phyloP scores from a whole-genome alignment of 2,888 invertebrate genomes.

The Nomada fabriciana region DNA sequence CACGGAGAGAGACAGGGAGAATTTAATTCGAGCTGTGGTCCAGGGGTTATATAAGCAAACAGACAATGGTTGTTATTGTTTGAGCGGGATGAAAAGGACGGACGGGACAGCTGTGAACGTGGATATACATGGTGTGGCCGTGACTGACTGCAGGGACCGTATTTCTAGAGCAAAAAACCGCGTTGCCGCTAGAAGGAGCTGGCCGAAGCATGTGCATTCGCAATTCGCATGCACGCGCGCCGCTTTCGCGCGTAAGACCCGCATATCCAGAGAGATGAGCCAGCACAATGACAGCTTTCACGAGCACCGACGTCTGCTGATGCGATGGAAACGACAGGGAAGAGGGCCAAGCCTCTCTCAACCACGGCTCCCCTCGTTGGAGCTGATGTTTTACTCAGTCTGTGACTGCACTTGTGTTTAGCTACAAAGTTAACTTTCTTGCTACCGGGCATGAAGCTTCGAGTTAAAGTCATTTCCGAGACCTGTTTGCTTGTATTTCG shows the following conservation, averaged over 20 bases:
- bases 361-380: slow-evolving; percentile 20
- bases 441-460: neutral
- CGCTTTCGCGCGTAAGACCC: slow-evolving; percentile 33
- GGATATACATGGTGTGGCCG: slow-evolving; percentile 64
- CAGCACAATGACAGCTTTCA: slow-evolving; percentile 75
- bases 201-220: slow-evolving; percentile 40
- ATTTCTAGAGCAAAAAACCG: slow-evolving; percentile 77
- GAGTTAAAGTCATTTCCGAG: neutral
- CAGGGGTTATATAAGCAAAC: slow-evolving; percentile 74
- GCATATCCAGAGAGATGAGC: slow-evolving; percentile 45
- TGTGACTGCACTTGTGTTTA: neutral
- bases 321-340: slow-evolving; percentile 42
- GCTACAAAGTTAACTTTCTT: neutral
- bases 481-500: no score
- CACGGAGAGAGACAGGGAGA: slow-evolving; percentile 16
- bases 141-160: slow-evolving; percentile 76
- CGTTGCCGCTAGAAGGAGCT: slow-evolving; percentile 41
- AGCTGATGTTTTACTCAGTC: slow-evolving; percentile 41
- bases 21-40: slow-evolving; percentile 69
- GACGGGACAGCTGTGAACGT: slow-evolving; percentile 71
- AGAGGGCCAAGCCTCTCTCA: slow-evolving; percentile 11
- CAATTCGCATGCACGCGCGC: slow-evolving; percentile 46
- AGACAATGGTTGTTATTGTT: slow-evolving; percentile 80
- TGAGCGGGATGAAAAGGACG: slow-evolving; percentile 75
- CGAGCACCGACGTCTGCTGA: slow-evolving; percentile 59